Conservation (phyloP, 2,113 vertebrate genomes). For the Prochilodus magdalenae region DNA sequence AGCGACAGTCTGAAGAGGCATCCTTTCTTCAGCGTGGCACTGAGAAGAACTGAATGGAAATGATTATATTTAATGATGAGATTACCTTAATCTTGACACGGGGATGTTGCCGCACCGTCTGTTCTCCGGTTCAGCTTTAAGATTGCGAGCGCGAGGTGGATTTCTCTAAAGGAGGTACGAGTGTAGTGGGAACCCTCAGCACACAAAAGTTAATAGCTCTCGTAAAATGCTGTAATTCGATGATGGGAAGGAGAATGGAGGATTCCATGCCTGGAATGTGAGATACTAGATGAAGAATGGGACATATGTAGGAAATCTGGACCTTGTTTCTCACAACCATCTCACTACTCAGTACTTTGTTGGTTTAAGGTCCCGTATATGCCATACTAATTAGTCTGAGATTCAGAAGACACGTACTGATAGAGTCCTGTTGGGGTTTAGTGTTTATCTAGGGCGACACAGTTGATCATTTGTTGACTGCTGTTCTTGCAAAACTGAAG, state of each 20-base stretch:
- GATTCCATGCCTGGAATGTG: not conserved
- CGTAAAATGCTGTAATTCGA: constrained; percentile 44
- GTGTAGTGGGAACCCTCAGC: constrained; percentile 19
- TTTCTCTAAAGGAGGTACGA: constrained; percentile 38
- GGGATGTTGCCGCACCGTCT: constrained; percentile 56
- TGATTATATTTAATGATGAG: constrained; percentile 72
- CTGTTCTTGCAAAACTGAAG: too few relatives aligned
- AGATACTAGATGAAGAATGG: not conserved
- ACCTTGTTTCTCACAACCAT: not conserved
- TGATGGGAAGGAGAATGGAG: constrained; percentile 16
- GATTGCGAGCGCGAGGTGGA: constrained; percentile 57
- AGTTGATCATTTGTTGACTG: not conserved
- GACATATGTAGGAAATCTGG: not conserved
- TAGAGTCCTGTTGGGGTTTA: not conserved
- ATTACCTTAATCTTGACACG: constrained; percentile 66
- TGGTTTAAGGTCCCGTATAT: not conserved
- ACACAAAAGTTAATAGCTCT: constrained; percentile 31
- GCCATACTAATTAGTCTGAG: not conserved
- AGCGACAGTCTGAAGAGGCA: constrained; percentile 66
- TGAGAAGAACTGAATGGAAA: constrained; percentile 71
- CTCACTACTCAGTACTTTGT: too few relatives aligned
- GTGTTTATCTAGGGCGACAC: not conserved
- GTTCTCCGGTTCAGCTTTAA: constrained; percentile 64
- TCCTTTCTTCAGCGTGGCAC: constrained; percentile 65
- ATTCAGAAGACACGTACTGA: not conserved